phyloP scores from a whole-genome alignment of 2,113 vertebrate genomes.

The Eleginops maclovinus region DNA sequence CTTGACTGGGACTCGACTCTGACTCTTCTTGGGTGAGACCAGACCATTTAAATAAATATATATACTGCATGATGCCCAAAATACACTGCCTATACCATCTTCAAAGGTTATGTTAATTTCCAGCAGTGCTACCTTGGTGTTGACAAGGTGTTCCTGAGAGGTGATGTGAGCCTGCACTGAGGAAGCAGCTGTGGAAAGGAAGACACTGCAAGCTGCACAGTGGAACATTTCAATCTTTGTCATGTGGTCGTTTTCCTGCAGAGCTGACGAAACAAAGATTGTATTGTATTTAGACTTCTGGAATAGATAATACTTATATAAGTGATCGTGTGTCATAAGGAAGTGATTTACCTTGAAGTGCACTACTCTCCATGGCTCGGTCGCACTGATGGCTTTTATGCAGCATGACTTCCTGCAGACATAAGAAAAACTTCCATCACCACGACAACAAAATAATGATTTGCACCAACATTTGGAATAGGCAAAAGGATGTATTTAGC shows the following conservation, averaged over 20 bases:
- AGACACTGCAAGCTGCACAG: slow-evolving; percentile 69
- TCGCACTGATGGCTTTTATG: slow-evolving; percentile 62
- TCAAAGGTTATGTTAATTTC: too few relatives aligned
- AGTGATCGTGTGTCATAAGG: not conserved
- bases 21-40: too few relatives aligned
- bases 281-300: not conserved
- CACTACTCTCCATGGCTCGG: slow-evolving; percentile 53
- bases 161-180: slow-evolving; percentile 71
- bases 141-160: slow-evolving; percentile 66
- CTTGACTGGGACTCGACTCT: too few relatives aligned
- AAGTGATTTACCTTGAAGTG: slow-evolving; percentile 55
- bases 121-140: slow-evolving; percentile 54
- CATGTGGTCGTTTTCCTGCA: slow-evolving; percentile 76
- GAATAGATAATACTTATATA: not conserved
- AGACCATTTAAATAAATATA: too few relatives aligned
- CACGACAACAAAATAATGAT: not conserved
- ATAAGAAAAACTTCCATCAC: not conserved
- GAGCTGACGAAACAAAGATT: slow-evolving; percentile 47
- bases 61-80: too few relatives aligned
- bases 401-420: slow-evolving; percentile 68
- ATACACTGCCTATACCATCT: too few relatives aligned
- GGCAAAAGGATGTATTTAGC: not conserved
- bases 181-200: slow-evolving; percentile 54
- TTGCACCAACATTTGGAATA: not conserved
- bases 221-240: slow-evolving; percentile 78